Evolutionary conservation across 1,140 invertebrate genomes (phyloP).

Genomic region (Hirudo medicinalis): DNA sequence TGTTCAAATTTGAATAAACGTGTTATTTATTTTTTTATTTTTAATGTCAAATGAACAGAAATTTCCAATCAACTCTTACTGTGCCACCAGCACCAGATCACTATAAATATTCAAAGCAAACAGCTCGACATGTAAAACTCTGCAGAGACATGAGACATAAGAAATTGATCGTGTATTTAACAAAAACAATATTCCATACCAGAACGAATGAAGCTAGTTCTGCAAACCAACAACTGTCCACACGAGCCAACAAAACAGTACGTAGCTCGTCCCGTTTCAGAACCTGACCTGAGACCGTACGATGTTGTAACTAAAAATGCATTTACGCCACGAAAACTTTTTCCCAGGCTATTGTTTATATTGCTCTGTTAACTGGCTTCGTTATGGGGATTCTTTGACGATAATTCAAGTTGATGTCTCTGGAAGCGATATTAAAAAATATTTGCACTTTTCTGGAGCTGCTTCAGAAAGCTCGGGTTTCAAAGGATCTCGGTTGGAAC

Average conservation of each 20-base stretch:
- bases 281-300: background rate
- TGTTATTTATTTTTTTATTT: too few species aligned
- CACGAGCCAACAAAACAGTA: too few species aligned
- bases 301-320: background rate
- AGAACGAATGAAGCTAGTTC: background rate
- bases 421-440: conserved; percentile 2
- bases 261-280: background rate
- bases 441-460: background rate
- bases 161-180: background rate
- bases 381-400: background rate
- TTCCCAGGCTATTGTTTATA: background rate
- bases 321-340: background rate
- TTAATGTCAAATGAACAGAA: too few species aligned
- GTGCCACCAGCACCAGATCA: too few species aligned
- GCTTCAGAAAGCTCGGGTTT: background rate
- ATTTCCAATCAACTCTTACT: too few species aligned
- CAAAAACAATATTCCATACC: background rate
- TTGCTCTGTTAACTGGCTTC: background rate
- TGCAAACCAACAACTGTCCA: background rate
- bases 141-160: too few species aligned
- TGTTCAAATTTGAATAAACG: too few species aligned
- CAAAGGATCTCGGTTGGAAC: background rate
- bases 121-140: too few species aligned
- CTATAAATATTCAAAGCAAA: too few species aligned
- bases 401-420: background rate